A percentile compares a stretch with the other conserved stretches of the same genome.
phyloP scores from a whole-genome alignment of 2,797 vertebrate species.

The Cirrhinus mrigala region DNA sequence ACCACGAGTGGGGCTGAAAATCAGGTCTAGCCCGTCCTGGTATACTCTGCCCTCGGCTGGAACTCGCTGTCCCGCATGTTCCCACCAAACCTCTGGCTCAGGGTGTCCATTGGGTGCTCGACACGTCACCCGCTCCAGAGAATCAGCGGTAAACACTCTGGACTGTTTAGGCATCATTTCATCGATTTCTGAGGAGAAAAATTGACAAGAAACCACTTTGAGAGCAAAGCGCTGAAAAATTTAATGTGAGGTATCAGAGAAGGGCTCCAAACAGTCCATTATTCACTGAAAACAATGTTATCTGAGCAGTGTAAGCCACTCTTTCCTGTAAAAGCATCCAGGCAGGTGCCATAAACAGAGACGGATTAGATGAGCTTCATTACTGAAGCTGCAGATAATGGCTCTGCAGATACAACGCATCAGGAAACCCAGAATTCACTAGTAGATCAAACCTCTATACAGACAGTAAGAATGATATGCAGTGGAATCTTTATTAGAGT shows the following conservation, averaged over 20 bases:
- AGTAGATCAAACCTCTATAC: background rate
- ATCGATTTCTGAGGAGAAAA: conserved; percentile 79
- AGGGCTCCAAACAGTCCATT: background rate
- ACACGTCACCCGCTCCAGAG: conserved; percentile 78
- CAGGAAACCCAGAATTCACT: background rate
- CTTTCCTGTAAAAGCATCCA: background rate
- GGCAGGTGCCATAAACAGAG: background rate
- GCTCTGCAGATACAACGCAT: background rate
- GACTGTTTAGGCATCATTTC: conserved; percentile 78
- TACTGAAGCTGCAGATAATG: background rate
- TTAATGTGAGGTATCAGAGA: background rate
- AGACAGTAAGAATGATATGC: background rate
- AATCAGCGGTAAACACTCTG: conserved; percentile 76
- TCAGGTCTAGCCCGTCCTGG: conserved; percentile 78
- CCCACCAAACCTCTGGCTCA: conserved; percentile 84
- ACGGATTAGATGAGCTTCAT: background rate
- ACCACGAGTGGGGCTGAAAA: conserved; percentile 76
- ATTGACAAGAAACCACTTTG: background rate
- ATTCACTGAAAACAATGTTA: background rate
- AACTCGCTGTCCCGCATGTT: conserved; percentile 72
- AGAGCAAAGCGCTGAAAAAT: background rate
- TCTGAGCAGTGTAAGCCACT: background rate
- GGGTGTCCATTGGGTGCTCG: conserved; percentile 76
- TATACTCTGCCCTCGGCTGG: conserved; percentile 77
- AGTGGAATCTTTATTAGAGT: background rate